phyloP scores from a whole-genome alignment of 2,113 vertebrate species.

The Empidonax alnorum region DNA sequence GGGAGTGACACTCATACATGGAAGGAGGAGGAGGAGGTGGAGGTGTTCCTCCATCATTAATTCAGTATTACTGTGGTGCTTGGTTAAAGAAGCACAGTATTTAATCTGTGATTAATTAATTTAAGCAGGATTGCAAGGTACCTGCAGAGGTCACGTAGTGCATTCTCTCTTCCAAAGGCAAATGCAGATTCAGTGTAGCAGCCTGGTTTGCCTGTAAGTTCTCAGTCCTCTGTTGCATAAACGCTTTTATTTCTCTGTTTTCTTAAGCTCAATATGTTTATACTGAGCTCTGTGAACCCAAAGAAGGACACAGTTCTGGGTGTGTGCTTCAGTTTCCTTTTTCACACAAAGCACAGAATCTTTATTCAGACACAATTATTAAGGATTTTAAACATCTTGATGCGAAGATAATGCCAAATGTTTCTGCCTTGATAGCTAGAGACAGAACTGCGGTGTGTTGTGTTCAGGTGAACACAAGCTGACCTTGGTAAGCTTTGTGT shows the following conservation, averaged over 20 bases:
- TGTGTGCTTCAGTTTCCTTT: background rate
- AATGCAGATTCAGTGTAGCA: background rate
- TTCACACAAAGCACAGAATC: background rate
- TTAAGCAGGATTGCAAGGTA: background rate
- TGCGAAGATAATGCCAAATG: background rate
- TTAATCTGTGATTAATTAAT: conserved; percentile 12
- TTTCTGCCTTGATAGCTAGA: background rate
- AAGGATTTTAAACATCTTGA: background rate
- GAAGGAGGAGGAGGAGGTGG: background rate
- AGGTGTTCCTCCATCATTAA: background rate
- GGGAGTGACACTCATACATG: background rate
- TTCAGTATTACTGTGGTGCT: background rate
- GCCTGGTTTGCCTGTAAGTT: background rate
- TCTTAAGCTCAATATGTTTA: background rate
- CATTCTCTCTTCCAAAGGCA: background rate
- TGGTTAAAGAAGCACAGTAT: background rate
- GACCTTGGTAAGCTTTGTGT: background rate
- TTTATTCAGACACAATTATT: background rate
- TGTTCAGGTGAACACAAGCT: background rate
- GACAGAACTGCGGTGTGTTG: background rate
- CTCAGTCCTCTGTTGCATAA: background rate
- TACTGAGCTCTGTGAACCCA: background rate
- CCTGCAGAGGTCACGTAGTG: background rate
- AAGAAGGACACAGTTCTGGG: background rate
- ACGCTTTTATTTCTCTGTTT: background rate